Evolutionary conservation across 2,113 vertebrate species (phyloP).

Genomic region (Erythrocercus mccallii): DNA sequence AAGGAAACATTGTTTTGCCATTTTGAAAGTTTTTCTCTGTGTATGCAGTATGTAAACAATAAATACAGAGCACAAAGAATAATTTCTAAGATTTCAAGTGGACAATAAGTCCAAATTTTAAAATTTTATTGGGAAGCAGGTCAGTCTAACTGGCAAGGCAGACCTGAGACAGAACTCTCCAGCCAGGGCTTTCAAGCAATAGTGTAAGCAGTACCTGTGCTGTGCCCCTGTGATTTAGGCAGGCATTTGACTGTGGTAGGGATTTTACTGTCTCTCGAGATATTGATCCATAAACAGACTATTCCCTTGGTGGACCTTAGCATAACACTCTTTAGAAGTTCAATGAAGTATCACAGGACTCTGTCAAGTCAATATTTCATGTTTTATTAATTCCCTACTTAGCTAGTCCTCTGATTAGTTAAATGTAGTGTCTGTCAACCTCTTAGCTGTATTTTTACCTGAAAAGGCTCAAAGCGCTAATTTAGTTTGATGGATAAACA

Average conservation of each 20-base stretch:
- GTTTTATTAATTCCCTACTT: background rate
- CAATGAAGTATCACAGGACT: background rate
- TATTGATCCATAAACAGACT: background rate
- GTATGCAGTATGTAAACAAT: background rate
- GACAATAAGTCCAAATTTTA: background rate
- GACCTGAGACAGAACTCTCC: background rate
- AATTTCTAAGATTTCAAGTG: background rate
- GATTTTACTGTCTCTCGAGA: background rate
- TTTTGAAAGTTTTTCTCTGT: background rate
- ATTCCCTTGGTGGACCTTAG: background rate
- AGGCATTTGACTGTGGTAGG: background rate
- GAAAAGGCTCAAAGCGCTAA: background rate
- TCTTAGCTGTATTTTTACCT: background rate
- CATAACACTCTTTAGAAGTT: background rate
- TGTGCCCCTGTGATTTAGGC: background rate
- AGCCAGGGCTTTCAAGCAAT: background rate
- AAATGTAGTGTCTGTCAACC: background rate
- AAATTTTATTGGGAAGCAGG: background rate
- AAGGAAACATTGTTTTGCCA: background rate
- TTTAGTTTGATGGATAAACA: background rate
- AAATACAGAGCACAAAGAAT: background rate
- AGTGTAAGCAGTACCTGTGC: background rate
- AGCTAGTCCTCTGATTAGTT: background rate
- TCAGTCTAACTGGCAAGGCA: background rate
- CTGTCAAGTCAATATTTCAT: background rate